Conservation (phyloP, 2,113 vertebrate species). For the Rhynchomys soricoides region DNA sequence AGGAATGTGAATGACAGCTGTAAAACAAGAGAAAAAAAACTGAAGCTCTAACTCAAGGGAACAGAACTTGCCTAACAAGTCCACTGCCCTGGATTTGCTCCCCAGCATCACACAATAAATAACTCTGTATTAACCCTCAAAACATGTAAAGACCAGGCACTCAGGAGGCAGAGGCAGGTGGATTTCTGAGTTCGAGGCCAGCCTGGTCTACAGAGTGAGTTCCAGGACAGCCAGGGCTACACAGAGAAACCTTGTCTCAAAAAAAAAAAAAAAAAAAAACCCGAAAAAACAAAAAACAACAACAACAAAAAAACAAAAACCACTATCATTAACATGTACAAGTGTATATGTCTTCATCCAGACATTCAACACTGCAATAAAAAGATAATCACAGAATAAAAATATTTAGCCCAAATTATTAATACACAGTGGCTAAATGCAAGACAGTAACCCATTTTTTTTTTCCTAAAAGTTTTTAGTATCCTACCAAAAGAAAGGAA, state of each 20-base stretch:
- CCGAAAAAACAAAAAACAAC: no score
- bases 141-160: background rate
- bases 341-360: background rate
- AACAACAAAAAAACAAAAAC: no score
- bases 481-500: background rate
- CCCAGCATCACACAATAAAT: background rate
- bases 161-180: background rate
- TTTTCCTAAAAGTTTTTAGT: background rate
- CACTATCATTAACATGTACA: conserved; percentile 11
- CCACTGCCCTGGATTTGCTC: background rate
- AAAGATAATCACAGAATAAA: conserved; percentile 16
- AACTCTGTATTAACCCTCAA: background rate
- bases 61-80: background rate
- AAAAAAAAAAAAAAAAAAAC: no score
- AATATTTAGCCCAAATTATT: background rate
- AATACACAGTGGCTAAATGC: background rate
- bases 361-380: background rate
- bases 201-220: no score
- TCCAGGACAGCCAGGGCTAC: background rate
- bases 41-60: background rate
- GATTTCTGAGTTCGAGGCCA: no score
- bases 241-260: background rate
- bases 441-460: background rate
- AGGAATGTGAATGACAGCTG: background rate
- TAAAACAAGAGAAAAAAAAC: background rate